Conservation (phyloP, 1,140 invertebrate species). For the Apis laboriosa region DNA sequence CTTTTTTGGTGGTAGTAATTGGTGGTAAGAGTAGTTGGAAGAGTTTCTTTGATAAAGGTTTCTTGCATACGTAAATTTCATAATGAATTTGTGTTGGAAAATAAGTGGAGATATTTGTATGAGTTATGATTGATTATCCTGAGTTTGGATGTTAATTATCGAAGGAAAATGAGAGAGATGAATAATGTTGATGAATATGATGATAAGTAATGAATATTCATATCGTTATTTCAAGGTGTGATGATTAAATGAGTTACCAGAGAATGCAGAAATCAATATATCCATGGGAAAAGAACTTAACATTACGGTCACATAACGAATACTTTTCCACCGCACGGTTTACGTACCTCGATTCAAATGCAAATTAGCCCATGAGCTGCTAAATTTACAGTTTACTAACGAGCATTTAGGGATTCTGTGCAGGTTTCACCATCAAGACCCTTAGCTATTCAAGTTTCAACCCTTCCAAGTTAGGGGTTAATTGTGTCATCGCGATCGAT, state of each 20-base stretch:
- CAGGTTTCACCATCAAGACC: constrained; percentile 43
- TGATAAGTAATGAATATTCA: too few species aligned
- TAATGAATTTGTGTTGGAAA: too few species aligned
- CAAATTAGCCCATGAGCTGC: constrained; percentile 50
- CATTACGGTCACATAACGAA: constrained; percentile 3
- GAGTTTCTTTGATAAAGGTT: too few species aligned
- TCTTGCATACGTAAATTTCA: too few species aligned
- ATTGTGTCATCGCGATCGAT: constrained; percentile 66
- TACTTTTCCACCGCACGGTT: background rate
- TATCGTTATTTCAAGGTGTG: background rate
- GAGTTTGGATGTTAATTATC: too few species aligned
- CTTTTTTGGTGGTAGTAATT: background rate
- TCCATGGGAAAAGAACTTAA: background rate
- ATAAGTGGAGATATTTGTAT: too few species aligned
- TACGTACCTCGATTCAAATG: constrained; percentile 33
- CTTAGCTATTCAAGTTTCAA: constrained; percentile 64
- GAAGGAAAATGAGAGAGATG: too few species aligned
- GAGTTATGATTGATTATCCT: too few species aligned
- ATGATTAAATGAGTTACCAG: background rate
- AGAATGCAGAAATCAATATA: background rate
- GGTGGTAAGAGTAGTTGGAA: background rate
- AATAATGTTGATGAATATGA: too few species aligned
- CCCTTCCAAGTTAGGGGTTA: constrained; percentile 61
- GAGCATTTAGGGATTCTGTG: constrained; percentile 62
- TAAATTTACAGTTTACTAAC: constrained; percentile 55